Conservation (phyloP, 2,888 invertebrate species). For the Hoplodrina ambigua region DNA sequence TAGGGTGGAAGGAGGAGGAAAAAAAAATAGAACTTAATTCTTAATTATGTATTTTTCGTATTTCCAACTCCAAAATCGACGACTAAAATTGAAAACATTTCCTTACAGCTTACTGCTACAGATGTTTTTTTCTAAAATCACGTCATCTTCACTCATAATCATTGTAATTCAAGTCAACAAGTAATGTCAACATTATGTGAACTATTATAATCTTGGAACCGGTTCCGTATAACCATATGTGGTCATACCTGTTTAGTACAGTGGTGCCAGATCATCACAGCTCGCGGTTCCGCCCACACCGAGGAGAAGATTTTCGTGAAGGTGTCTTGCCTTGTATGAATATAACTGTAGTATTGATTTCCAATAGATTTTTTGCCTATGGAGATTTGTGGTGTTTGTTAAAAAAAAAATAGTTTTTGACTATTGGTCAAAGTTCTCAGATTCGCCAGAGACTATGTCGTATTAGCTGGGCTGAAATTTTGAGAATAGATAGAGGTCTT, state of each 20-base stretch:
- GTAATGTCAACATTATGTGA: constrained; percentile 11
- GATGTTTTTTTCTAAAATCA: background rate
- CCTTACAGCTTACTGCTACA: background rate
- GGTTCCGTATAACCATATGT: constrained; percentile 40
- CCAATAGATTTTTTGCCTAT: constrained; percentile 13
- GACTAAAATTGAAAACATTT: too few species aligned
- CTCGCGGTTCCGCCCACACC: constrained; percentile 40
- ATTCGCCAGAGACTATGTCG: too few species aligned
- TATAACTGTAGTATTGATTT: constrained; percentile 34
- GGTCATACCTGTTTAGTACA: constrained; percentile 5
- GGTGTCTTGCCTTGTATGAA: constrained; percentile 1
- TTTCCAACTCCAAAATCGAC: too few species aligned
- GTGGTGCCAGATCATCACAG: constrained; percentile 40
- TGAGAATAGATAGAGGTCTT: too few species aligned
- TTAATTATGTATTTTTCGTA: too few species aligned
- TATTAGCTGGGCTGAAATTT: too few species aligned
- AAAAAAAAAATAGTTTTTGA: too few species aligned
- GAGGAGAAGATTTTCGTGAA: background rate
- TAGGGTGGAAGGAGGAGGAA: too few species aligned
- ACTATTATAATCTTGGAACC: constrained; percentile 20
- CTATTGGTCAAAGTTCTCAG: too few species aligned
- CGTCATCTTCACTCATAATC: background rate
- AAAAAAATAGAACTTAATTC: too few species aligned
- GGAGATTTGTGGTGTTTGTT: background rate
- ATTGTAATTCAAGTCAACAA: constrained; percentile 13